Percentiles rank a stretch among this genome's conserved stretches.
Evolutionary conservation across 2,113 vertebrate species (phyloP).

Genomic region (Pagrus major): DNA sequence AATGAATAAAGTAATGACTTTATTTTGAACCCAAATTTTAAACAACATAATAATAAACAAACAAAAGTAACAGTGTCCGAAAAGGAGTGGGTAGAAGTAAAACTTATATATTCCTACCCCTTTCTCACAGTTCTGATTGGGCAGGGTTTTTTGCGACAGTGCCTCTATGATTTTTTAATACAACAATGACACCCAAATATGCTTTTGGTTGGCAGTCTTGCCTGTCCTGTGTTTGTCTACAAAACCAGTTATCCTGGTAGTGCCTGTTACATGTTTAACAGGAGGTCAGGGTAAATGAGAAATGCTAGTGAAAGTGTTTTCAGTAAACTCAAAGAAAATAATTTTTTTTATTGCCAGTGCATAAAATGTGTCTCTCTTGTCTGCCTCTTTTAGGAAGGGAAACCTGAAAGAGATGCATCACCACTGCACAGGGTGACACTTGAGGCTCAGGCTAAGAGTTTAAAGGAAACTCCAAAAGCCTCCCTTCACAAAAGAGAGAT

Average conservation of each 20-base stretch:
- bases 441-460: constrained; percentile 21
- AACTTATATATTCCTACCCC: too few relatives aligned
- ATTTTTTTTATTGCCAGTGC: background rate
- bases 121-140: too few relatives aligned
- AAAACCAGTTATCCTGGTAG: background rate
- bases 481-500: constrained; percentile 54
- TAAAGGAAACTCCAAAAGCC: constrained; percentile 47
- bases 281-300: background rate
- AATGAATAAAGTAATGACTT: too few relatives aligned
- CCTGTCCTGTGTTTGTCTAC: background rate
- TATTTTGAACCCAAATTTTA: too few relatives aligned
- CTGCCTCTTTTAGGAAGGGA: constrained; percentile 62
- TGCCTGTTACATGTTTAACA: background rate
- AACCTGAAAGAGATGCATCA: constrained; percentile 58
- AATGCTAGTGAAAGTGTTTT: background rate
- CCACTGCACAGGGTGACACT: constrained; percentile 30
- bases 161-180: too few relatives aligned
- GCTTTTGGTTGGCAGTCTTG: background rate
- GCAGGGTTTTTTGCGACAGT: too few relatives aligned
- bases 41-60: too few relatives aligned
- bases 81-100: too few relatives aligned
- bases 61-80: too few relatives aligned
- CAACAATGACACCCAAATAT: background rate
- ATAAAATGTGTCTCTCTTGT: constrained; percentile 3
- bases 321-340: background rate